These are phyloP conservation scores for Macrotis lagotis DNA, from an alignment of 2,113 vertebrate genomes.

Conservation along the genomic window DNA sequence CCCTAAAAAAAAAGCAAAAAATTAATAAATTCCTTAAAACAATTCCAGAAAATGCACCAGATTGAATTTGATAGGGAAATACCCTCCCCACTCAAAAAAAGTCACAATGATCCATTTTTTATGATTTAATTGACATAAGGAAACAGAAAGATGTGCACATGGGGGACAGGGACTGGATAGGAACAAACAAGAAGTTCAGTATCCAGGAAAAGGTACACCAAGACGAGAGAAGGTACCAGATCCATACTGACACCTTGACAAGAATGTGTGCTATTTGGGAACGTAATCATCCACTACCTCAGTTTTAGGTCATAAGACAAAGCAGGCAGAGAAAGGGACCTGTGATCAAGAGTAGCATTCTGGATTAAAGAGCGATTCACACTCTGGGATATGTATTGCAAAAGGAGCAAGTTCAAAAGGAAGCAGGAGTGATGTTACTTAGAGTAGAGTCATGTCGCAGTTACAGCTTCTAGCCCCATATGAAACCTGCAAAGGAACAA, in stretches of 20 bases:
- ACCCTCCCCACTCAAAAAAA: background rate
- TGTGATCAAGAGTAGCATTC: too few relatives aligned
- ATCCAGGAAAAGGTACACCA: background rate
- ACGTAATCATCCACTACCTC: background rate
- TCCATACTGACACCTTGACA: background rate
- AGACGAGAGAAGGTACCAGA: background rate
- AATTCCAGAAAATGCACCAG: background rate
- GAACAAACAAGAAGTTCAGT: background rate
- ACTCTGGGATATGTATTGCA: too few relatives aligned
- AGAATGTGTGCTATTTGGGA: background rate
- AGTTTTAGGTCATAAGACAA: background rate
- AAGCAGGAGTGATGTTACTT: background rate
- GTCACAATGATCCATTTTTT: background rate
- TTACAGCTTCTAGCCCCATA: background rate
- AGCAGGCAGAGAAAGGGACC: background rate
- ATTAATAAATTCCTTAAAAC: background rate
- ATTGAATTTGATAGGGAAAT: background rate
- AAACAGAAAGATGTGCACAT: background rate
- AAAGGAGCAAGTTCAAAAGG: background rate
- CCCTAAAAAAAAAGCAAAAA: background rate
- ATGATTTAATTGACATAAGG: background rate
- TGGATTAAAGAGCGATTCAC: too few relatives aligned
- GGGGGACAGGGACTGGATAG: background rate
- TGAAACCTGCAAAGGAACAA: background rate
- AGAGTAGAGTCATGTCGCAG: background rate